phyloP scores from a whole-genome alignment of 2,113 vertebrate genomes.

The Myotis yumanensis region DNA sequence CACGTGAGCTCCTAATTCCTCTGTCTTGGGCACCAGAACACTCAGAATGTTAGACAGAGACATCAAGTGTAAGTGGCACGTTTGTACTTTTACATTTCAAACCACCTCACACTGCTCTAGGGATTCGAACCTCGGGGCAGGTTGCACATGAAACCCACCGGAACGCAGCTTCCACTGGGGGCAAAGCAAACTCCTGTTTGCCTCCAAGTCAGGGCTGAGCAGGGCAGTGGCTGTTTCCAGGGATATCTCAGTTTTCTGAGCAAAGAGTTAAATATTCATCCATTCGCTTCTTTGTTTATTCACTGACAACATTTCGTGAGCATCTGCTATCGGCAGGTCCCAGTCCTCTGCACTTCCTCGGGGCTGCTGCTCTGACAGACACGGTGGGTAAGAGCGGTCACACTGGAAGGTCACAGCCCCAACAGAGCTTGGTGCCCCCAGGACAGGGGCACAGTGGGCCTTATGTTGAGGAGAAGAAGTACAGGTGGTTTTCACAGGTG shows the following conservation, averaged over 20 bases:
- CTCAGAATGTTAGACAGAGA: neutral
- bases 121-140: neutral
- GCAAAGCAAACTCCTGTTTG: neutral
- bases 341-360: neutral
- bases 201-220: neutral
- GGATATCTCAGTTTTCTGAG: neutral
- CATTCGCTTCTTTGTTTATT: neutral
- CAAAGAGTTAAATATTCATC: neutral
- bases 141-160: neutral
- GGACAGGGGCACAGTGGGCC: neutral
- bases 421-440: neutral
- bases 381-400: neutral
- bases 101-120: neutral
- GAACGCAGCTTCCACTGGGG: neutral
- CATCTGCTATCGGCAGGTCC: neutral
- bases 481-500: neutral
- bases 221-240: neutral
- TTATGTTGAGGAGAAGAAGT: neutral
- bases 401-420: neutral
- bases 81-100: neutral
- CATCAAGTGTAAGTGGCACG: accelerated
- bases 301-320: neutral
- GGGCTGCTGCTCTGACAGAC: neutral
- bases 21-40: neutral
- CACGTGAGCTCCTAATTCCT: neutral